These are phyloP conservation scores for Ptychobarbus kaznakovi DNA, from an alignment of 2,797 vertebrate species.

Conservation along the genomic window DNA sequence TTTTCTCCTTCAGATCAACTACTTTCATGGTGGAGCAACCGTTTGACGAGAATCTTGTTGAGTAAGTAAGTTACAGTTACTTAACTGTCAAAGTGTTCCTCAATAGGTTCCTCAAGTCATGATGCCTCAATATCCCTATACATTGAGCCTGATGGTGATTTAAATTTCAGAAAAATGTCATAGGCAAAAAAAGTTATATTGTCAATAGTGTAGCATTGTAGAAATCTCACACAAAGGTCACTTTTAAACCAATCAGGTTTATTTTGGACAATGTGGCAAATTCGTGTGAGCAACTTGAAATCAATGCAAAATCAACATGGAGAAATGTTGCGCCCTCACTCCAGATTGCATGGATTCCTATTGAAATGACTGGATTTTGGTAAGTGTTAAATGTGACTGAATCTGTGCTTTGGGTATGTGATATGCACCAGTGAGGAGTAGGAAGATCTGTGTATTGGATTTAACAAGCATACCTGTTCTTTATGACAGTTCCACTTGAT, in stretches of 20 bases:
- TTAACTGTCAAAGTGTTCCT: neutral
- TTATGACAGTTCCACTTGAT: constrained; percentile 85
- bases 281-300: neutral
- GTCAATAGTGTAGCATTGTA: neutral
- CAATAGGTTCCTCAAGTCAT: neutral
- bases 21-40: neutral
- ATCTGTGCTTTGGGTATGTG: neutral
- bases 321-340: neutral
- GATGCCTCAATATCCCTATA: neutral
- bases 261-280: neutral
- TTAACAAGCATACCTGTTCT: constrained; percentile 78
- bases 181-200: no score
- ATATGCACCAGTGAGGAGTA: constrained; percentile 18
- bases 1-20: neutral
- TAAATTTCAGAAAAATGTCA: neutral
- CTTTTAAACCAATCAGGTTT: neutral
- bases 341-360: neutral
- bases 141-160: neutral
- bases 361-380: neutral
- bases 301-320: neutral
- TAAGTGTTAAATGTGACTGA: neutral
- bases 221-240: neutral
- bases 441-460: constrained; percentile 13
- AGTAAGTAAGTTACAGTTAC: constrained; percentile 7
- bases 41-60: neutral